Evolutionary conservation across 92 coral and sea anemone species (phyloP).

Genomic region (Epizoanthus scotinus): DNA sequence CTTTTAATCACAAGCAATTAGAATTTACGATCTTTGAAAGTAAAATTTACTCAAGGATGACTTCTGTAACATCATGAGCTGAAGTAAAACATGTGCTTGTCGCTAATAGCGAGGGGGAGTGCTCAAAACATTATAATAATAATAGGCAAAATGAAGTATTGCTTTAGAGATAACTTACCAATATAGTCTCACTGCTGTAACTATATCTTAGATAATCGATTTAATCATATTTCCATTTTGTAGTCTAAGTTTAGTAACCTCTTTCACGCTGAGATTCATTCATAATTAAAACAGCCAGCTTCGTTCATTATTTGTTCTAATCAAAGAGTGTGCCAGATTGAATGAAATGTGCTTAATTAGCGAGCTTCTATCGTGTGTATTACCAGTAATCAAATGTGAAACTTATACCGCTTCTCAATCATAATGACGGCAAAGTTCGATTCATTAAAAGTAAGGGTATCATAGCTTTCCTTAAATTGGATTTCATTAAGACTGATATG

Average conservation of each 20-base stretch:
- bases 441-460: slow-evolving; percentile 37
- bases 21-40: slow-evolving; percentile 59
- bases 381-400: slow-evolving; percentile 75
- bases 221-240: slow-evolving; percentile 21
- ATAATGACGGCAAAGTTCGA: slow-evolving; percentile 47
- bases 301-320: slow-evolving; percentile 29
- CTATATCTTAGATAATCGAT: slow-evolving; percentile 40
- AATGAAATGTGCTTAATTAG: slow-evolving; percentile 66
- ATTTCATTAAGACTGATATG: slow-evolving; percentile 31
- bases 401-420: slow-evolving; percentile 59
- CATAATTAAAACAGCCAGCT: slow-evolving; percentile 30
- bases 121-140: slow-evolving; percentile 12
- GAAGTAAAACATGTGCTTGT: background rate
- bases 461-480: slow-evolving; percentile 37
- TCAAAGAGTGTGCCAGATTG: slow-evolving; percentile 42
- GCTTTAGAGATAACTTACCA: slow-evolving; percentile 5
- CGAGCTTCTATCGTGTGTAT: slow-evolving; percentile 51
- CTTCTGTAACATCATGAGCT: background rate
- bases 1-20: slow-evolving; percentile 58
- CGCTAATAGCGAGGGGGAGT: background rate
- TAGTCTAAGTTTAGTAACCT: slow-evolving; percentile 1
- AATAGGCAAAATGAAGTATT: slow-evolving; percentile 25
- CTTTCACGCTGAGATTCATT: slow-evolving; percentile 9
- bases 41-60: slow-evolving; percentile 58
- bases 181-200: background rate